Evolutionary conservation across 2,888 invertebrate species (phyloP).

Genomic region (Lepidonotus clava): DNA sequence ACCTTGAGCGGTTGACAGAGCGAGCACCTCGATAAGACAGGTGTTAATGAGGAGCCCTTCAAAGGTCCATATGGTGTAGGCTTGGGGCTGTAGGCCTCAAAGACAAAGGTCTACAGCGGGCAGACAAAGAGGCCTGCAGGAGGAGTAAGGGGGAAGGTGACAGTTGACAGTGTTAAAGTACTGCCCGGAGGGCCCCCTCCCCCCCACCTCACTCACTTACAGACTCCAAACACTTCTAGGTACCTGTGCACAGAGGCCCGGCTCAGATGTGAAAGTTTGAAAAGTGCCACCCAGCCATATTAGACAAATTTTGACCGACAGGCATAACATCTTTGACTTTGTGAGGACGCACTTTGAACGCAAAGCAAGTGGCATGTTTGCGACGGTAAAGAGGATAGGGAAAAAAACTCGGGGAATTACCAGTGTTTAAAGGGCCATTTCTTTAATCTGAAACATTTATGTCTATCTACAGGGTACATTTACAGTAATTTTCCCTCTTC

Average conservation of each 20-base stretch:
- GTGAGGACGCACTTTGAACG: too few relatives aligned
- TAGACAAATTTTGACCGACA: background rate
- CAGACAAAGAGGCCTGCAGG: background rate
- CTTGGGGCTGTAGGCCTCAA: background rate
- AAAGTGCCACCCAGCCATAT: background rate
- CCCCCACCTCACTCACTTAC: background rate
- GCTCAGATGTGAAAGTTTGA: conserved; percentile 7
- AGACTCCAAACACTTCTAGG: background rate
- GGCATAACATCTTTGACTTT: background rate
- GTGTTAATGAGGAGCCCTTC: conserved; percentile 37
- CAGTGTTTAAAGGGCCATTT: too few relatives aligned
- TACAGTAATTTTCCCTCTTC: too few relatives aligned
- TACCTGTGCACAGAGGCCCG: background rate
- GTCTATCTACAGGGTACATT: too few relatives aligned
- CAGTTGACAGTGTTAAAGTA: conserved; percentile 4
- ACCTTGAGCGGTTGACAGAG: background rate
- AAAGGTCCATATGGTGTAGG: conserved; percentile 28
- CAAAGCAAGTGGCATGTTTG: background rate
- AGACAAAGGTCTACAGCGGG: conserved; percentile 22
- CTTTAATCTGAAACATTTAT: too few relatives aligned
- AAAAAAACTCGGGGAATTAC: background rate
- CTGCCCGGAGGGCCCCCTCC: background rate
- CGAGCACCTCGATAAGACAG: conserved; percentile 11
- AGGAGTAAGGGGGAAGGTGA: background rate
- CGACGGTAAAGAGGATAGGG: background rate